Percentiles rank a stretch among this genome's conserved stretches.
These are phyloP conservation scores for Calameuta pallipes DNA, from an alignment of 2,888 invertebrate genomes.

Conservation along the genomic window DNA sequence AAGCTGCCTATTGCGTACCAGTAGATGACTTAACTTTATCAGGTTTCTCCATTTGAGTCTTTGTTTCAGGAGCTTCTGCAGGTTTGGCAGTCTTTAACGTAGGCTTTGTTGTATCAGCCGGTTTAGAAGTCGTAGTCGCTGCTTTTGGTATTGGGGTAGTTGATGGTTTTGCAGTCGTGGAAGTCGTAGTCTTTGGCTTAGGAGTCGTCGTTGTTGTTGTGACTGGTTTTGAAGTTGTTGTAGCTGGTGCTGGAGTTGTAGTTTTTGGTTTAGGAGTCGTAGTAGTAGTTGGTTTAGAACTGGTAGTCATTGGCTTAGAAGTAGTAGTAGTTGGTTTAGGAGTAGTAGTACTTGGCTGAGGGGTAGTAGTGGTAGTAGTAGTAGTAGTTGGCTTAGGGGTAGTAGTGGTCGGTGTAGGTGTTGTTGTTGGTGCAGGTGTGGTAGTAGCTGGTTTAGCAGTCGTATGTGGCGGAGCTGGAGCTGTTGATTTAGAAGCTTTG, in stretches of 20 bases:
- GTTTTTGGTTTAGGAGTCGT: conserved; percentile 13
- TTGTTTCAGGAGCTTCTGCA: conserved; percentile 26
- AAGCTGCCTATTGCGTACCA: conserved; percentile 63
- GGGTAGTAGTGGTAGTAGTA: conserved; percentile 12
- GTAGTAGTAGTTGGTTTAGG: conserved; percentile 34
- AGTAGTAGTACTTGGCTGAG: conserved; percentile 31
- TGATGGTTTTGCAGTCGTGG: conserved; percentile 15
- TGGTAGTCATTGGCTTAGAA: conserved; percentile 29
- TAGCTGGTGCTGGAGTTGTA: conserved; percentile 31
- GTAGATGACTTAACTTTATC: conserved; percentile 66
- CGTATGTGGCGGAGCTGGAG: conserved; percentile 18
- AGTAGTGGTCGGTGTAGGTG: conserved; percentile 23
- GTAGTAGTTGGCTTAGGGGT: conserved; percentile 26
- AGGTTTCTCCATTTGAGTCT: conserved; percentile 37
- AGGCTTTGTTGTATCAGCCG: conserved; percentile 12
- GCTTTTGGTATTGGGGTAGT: conserved; percentile 4
- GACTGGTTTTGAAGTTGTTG: conserved; percentile 38
- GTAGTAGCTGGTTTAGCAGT: conserved; percentile 30
- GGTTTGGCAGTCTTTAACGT: conserved; percentile 32
- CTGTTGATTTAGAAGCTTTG: background rate
- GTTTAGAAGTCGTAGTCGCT: background rate
- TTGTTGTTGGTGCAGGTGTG: conserved; percentile 24
- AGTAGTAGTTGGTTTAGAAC: conserved; percentile 1
- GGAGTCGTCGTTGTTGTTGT: conserved; percentile 29
- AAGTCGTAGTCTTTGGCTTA: conserved; percentile 15